These are phyloP conservation scores for Drosophila pandora DNA, from an alignment of 1,140 invertebrate species.

Conservation along the genomic window DNA sequence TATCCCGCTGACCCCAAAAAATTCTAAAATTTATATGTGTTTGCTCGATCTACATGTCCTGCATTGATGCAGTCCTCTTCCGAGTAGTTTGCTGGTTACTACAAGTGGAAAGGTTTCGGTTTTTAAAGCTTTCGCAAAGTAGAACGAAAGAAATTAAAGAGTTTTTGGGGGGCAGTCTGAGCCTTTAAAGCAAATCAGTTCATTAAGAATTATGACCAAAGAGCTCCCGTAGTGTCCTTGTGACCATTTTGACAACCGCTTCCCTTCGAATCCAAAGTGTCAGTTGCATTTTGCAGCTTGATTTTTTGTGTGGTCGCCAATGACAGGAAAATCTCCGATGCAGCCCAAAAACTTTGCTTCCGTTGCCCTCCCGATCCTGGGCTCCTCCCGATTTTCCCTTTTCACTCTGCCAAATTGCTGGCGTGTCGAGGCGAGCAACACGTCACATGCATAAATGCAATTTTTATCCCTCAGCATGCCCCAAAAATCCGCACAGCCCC, in stretches of 20 bases:
- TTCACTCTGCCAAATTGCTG: conserved; percentile 43
- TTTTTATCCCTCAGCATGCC: conserved; percentile 38
- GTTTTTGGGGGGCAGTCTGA: neutral
- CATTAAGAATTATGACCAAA: neutral
- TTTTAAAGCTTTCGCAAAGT: neutral
- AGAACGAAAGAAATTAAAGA: neutral
- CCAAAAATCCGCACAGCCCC: conserved; percentile 1
- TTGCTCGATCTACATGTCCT: conserved; percentile 20
- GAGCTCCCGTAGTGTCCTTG: neutral
- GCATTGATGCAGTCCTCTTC: conserved; percentile 39
- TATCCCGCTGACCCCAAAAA: conserved; percentile 43
- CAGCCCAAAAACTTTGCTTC: conserved; percentile 20
- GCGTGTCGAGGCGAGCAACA: conserved; percentile 55
- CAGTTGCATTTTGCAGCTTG: conserved; percentile 24
- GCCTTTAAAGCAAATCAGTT: conserved; percentile 11
- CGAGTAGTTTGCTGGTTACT: conserved; percentile 5
- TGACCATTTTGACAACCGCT: conserved; percentile 17
- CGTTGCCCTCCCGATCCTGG: neutral
- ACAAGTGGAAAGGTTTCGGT: neutral
- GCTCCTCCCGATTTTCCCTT: neutral
- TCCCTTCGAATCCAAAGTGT: conserved; percentile 34
- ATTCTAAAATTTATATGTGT: conserved; percentile 29
- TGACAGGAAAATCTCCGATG: conserved; percentile 46
- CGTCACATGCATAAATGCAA: conserved; percentile 73
- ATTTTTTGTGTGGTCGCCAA: conserved; percentile 37